Conservation (phyloP, 1,140 invertebrate species). For the Lasaia peninsularis region DNA sequence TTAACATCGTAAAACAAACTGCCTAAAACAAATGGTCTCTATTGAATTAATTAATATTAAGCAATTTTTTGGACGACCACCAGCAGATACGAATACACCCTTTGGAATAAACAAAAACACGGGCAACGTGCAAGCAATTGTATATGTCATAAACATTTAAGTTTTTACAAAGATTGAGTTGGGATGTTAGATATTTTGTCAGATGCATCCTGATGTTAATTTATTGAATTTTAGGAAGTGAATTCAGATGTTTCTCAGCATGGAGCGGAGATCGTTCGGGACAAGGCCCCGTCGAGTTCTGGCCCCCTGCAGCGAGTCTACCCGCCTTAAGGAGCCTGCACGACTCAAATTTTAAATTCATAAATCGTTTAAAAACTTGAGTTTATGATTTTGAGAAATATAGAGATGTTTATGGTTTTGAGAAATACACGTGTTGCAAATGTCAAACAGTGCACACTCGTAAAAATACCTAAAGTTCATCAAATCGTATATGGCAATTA, state of each 20-base stretch:
- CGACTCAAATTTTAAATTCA: background rate
- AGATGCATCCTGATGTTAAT: constrained; percentile 13
- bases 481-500: too few species aligned
- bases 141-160: background rate
- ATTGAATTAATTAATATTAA: too few species aligned
- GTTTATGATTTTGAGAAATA: too few species aligned
- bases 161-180: background rate
- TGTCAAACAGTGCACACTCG: too few species aligned
- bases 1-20: too few species aligned
- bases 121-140: background rate
- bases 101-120: background rate
- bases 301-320: constrained; percentile 46
- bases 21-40: too few species aligned
- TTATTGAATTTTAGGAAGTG: constrained; percentile 38
- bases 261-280: constrained; percentile 51
- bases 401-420: too few species aligned
- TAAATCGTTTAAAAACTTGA: background rate
- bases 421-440: too few species aligned
- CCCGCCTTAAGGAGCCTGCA: constrained; percentile 31
- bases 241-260: constrained; percentile 70
- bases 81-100: background rate
- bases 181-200: constrained; percentile 13
- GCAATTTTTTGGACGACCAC: too few species aligned
- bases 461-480: too few species aligned
- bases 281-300: constrained; percentile 37